Evolutionary conservation across 2,113 vertebrate genomes (phyloP), one percentile per base, ranked within the genome.

Genomic region (Ursus arctos): DNA sequence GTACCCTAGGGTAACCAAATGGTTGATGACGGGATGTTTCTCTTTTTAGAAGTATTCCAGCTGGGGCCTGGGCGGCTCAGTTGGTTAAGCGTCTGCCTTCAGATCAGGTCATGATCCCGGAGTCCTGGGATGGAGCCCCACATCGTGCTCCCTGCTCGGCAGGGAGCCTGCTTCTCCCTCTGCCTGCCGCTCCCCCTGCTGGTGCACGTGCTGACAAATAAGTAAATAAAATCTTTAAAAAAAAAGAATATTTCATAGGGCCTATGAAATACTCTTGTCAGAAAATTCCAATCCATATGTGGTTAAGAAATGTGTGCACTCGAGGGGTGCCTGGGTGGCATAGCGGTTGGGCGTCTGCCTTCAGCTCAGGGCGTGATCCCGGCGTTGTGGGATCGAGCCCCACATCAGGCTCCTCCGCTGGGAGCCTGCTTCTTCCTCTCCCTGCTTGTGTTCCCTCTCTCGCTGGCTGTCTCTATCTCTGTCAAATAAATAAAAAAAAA

Each of bases 11-110:
- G 31, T 72, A 96, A 92, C 43, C 43, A 86, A 88, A 24, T 6
- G 55, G 82, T 28, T 94, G 84, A 77, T 80, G 40, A 67, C 6
- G 7, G 14, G 2, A 53, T 79, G 15, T 59, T 83, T 97, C 33
- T 96, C n/a, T 47, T 79, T 91, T 91, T 61, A 81, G 24, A 94
- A 77, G 21, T 55, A 93, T 61, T 69, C 77, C 71, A 88, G 65
- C 21, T 81, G 65, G 33, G 67, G 4, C 3, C 33, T 69, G 67
- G 33, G 33, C 13, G 16, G 33, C 33, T 36, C 67, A 69, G 67
- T 14, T 31, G 4, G 33, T 36, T 18, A n/a, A 69, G 16, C 33
- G 4, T 69, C 18, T 69, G 33, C 33, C 33, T 36, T 69, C 19
- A 16, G 33, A 8, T 69, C 67, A 69, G 33, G 33, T n/a, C 33